phyloP scores from a whole-genome alignment of 2,113 vertebrate species.

The Orycteropus afer region DNA sequence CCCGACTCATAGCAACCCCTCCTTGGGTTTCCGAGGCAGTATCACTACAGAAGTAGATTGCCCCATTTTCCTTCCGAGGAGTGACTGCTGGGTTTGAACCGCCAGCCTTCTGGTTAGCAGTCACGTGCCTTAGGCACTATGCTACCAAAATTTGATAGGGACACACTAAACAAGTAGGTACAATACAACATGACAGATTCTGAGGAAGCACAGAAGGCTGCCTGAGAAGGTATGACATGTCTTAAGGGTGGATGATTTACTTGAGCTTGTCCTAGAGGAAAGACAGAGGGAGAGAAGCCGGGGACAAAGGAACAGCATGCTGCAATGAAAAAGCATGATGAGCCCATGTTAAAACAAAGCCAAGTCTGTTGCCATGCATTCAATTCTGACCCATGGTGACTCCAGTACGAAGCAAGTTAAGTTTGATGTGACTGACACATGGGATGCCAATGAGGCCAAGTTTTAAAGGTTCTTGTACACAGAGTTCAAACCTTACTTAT shows the following conservation, averaged over 20 bases:
- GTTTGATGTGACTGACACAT: neutral
- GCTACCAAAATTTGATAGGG: neutral
- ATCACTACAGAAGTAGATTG: too few species aligned
- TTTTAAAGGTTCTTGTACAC: neutral
- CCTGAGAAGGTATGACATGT: neutral
- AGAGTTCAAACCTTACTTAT: neutral
- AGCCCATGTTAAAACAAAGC: too few species aligned
- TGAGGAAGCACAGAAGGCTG: neutral
- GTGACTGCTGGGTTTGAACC: too few species aligned
- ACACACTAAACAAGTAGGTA: neutral
- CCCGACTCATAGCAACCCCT: too few species aligned
- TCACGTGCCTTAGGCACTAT: too few species aligned
- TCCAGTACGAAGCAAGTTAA: neutral
- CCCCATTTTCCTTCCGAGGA: too few species aligned
- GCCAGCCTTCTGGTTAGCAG: too few species aligned
- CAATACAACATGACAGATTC: neutral
- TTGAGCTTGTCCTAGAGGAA: neutral
- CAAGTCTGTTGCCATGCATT: too few species aligned
- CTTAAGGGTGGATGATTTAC: neutral
- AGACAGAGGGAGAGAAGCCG: neutral
- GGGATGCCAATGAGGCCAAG: neutral
- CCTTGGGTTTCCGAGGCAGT: too few species aligned
- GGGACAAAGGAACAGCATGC: neutral
- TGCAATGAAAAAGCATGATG: neutral
- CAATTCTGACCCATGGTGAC: too few species aligned